Percentiles rank a stretch among this genome's conserved stretches.
These are phyloP conservation scores for Ptilodon capucinus DNA, from an alignment of 2,888 invertebrate species.

Conservation along the genomic window DNA sequence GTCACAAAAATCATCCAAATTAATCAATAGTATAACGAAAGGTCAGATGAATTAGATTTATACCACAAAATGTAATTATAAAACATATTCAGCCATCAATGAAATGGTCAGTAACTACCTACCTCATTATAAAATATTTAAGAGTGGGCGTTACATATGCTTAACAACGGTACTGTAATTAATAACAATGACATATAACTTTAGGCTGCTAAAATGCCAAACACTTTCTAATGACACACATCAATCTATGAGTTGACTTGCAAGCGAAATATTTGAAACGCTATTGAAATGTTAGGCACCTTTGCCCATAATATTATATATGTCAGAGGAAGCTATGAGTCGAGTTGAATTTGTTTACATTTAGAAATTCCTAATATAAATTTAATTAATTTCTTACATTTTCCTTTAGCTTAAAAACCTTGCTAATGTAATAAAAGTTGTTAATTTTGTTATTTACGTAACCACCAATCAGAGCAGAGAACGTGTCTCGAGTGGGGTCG, in stretches of 20 bases:
- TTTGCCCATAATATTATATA: no score
- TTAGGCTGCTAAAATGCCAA: slow-evolving; percentile 20
- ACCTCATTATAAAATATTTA: slow-evolving; percentile 9
- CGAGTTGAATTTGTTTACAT: no score
- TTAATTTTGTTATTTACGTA: no score
- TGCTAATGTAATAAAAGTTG: no score
- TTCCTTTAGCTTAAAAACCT: no score
- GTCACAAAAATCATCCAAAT: background rate
- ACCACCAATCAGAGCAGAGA: no score
- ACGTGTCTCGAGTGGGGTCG: no score
- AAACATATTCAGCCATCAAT: background rate
- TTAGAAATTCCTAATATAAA: no score
- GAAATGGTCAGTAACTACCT: background rate
- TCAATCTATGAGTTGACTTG: slow-evolving; percentile 4
- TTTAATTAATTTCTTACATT: no score
- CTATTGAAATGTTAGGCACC: slow-evolving; percentile 6
- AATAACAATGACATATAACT: slow-evolving; percentile 36
- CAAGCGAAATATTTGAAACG: slow-evolving; percentile 33
- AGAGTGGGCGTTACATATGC: slow-evolving; percentile 8
- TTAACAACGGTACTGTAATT: slow-evolving; percentile 29
- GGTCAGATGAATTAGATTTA: background rate
- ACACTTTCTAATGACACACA: slow-evolving; percentile 21
- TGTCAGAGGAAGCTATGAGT: no score
- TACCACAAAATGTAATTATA: background rate
- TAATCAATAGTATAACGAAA: background rate